Conservation (phyloP, 2,797 vertebrate species). For the Anolis apletophallus region DNA sequence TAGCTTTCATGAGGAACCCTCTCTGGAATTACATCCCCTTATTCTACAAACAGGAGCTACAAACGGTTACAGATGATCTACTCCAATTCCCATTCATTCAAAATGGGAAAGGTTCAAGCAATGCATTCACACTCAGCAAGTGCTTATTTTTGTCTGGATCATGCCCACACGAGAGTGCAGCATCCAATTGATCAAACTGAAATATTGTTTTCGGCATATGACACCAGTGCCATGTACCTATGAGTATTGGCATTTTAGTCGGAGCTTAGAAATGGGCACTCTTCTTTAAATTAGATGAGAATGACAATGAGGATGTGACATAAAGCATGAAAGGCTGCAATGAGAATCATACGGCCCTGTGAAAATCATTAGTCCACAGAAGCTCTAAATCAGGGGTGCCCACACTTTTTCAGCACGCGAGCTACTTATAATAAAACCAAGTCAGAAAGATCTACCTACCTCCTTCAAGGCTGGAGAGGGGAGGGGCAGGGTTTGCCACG, state of each 20-base stretch:
- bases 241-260: neutral
- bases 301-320: slow-evolving; percentile 23
- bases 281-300: neutral
- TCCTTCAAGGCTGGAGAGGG: too few relatives aligned
- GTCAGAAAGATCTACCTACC: too few relatives aligned
- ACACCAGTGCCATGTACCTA: neutral
- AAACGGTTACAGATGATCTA: neutral
- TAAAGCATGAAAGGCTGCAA: slow-evolving; percentile 34
- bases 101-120: neutral
- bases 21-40: neutral
- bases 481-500: too few relatives aligned
- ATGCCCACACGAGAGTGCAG: neutral
- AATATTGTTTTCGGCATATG: neutral
- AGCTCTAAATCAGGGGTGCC: too few relatives aligned
- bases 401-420: too few relatives aligned
- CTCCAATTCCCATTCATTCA: neutral
- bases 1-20: neutral
- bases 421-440: too few relatives aligned
- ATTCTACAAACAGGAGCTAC: neutral
- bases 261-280: neutral
- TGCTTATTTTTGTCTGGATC: slow-evolving; percentile 20
- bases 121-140: neutral
- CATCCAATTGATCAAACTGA: neutral
- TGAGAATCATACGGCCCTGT: too few relatives aligned
- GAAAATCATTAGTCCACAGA: too few relatives aligned